phyloP scores from a whole-genome alignment of 1,140 invertebrate genomes.

The Odontomachus brunneus region DNA sequence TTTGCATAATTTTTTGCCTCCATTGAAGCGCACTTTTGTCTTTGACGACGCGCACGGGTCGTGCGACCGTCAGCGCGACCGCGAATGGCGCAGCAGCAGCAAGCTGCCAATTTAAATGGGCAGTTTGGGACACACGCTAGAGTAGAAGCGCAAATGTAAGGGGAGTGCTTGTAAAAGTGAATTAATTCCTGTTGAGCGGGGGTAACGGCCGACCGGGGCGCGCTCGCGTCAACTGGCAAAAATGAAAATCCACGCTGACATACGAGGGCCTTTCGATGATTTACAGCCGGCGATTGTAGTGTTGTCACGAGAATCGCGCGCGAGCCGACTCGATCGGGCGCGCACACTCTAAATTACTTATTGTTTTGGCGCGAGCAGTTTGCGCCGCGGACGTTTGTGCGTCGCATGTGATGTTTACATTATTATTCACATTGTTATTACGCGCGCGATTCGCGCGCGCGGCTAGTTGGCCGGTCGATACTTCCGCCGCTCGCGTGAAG shows the following conservation, averaged over 20 bases:
- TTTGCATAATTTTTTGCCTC: conserved; percentile 11
- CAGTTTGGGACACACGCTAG: not conserved
- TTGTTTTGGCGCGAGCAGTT: conserved; percentile 7
- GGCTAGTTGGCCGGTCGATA: not conserved
- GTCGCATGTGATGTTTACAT: conserved; percentile 38
- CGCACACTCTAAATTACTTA: conserved; percentile 43
- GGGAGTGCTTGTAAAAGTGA: conserved; percentile 38
- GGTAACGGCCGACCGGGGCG: not conserved
- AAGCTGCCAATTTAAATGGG: too few species aligned
- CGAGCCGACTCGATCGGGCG: not conserved
- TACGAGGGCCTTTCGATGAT: conserved; percentile 10
- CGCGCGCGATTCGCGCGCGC: not conserved
- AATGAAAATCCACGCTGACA: conserved; percentile 41
- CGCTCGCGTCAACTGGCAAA: conserved; percentile 10
- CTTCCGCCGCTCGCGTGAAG: not conserved
- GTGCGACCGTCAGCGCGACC: not conserved
- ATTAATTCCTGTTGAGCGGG: conserved; percentile 43
- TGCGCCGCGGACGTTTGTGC: conserved; percentile 9
- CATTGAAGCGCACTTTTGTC: conserved; percentile 37
- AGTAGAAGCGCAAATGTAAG: conserved; percentile 16
- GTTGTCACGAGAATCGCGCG: not conserved
- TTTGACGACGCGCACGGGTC: not conserved
- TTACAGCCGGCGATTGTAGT: not conserved
- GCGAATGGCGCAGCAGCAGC: not conserved
- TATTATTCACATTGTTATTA: conserved; percentile 50